Evolutionary conservation across 2,888 invertebrate genomes (phyloP).

Genomic region (Spialia ferax): DNA sequence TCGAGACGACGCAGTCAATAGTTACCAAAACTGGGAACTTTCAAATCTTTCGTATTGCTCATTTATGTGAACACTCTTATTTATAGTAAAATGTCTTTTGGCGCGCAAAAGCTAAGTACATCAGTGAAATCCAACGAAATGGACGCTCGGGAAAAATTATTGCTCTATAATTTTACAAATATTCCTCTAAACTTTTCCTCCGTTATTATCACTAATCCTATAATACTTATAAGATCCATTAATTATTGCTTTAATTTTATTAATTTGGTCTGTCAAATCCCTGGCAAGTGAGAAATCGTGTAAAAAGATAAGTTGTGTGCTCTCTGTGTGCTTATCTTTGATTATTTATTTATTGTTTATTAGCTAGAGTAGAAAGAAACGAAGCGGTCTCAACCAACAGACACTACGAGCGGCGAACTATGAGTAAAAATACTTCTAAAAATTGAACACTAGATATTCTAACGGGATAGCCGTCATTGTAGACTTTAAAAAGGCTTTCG

Average conservation of each 20-base stretch:
- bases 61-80: constrained; percentile 21
- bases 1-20: background rate
- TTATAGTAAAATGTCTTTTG: constrained; percentile 70
- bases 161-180: constrained; percentile 44
- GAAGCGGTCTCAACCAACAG: constrained; percentile 67
- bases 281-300: constrained; percentile 75
- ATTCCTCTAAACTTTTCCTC: constrained; percentile 52
- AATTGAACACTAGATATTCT: constrained; percentile 70
- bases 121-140: constrained; percentile 48
- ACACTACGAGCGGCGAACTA: constrained; percentile 78
- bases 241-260: constrained; percentile 72
- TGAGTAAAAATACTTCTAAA: constrained; percentile 72
- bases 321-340: constrained; percentile 71
- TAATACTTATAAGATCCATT: constrained; percentile 67
- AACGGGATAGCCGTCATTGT: constrained; percentile 73
- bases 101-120: constrained; percentile 67
- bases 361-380: constrained; percentile 71
- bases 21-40: background rate
- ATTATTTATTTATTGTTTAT: constrained; percentile 54
- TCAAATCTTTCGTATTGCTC: background rate
- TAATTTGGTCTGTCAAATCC: constrained; percentile 76
- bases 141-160: constrained; percentile 40
- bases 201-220: constrained; percentile 63
- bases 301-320: constrained; percentile 75
- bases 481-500: constrained; percentile 78